These are phyloP conservation scores for Bruchidius siliquastri DNA, from an alignment of 2,888 invertebrate genomes.

Conservation along the genomic window DNA sequence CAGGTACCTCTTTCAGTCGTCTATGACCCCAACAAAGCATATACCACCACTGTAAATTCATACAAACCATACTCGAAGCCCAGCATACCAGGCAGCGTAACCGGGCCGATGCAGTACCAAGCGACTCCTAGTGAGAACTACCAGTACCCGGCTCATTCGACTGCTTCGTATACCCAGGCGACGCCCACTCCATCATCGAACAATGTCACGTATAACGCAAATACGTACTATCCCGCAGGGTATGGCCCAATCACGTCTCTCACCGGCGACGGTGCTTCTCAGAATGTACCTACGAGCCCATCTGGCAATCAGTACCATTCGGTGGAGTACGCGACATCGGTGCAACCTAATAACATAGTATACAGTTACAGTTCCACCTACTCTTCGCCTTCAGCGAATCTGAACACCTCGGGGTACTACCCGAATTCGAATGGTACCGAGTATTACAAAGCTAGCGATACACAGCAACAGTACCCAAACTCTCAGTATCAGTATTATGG, in stretches of 20 bases:
- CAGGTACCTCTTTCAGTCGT: background rate
- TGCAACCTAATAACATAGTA: conserved; percentile 20
- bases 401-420: conserved; percentile 17
- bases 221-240: conserved; percentile 28
- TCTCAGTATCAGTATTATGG: background rate
- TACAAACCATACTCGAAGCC: conserved; percentile 29
- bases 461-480: background rate
- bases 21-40: conserved; percentile 25
- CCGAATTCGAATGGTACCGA: background rate
- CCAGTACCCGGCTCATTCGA: background rate
- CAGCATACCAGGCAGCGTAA: conserved; percentile 13
- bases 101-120: conserved; percentile 22
- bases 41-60: conserved; percentile 30
- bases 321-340: conserved; percentile 31
- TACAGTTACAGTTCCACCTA: conserved; percentile 25
- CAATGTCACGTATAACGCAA: conserved; percentile 6
- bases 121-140: background rate
- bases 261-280: background rate
- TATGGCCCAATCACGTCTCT: conserved; percentile 24
- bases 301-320: conserved; percentile 23
- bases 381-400: conserved; percentile 27
- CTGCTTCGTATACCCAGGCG: background rate
- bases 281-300: conserved; percentile 2
- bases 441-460: background rate
- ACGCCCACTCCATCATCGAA: conserved; percentile 2